Base-by-base conservation (phyloP, 1,140 invertebrate genomes). In the Euglossa dilemma region DNA sequence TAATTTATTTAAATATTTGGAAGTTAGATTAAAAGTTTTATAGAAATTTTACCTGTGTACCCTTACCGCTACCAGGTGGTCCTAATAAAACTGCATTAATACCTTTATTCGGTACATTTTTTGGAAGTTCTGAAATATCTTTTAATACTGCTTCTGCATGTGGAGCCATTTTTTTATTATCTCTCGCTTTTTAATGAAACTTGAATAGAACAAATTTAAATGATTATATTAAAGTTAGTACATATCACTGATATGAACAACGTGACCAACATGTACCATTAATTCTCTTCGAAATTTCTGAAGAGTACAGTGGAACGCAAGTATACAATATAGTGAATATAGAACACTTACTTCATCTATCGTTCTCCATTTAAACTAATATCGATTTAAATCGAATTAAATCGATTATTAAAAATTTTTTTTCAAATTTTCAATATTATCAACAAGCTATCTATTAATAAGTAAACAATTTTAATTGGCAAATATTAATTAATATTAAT, bases 51-150 rank as follows among this genome's bases (percentile, higher is more conserved):
- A 98, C 98, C 96, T 99, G 98, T 84, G 99, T 99, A 71, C 99
- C 99, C 95, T 99, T 99, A n/a, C 99, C 99, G 73, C 98, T 98
- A 71, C 99, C 99, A 50, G 99, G 98, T 59, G 99, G 98, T 14
- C 99, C 99, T 76, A 99, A 94, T 43, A 99, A 95, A 83, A 99
- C 96, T 2, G 98, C 98, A 93, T 98, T 98, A 70, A 99, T 96
- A n/a, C 98, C 97, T 56, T 88, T 90, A 12, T 91, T 91, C 70
- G 95, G 94, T 79, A 92, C 92, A 61, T 91, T 72, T 14, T 82
- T 67, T 20, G 72, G 52, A 50, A 76, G 6, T 36, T 86, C 79
- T 5, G 69, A 61, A 72, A 86, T 87, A 86, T 91, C 91, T 45
- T 87, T 85, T n/a, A 85, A 71, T 12, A 82, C 59, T 73, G 70